Evolutionary conservation across 2,888 invertebrate species (phyloP).

Genomic region (Andrena praecox): DNA sequence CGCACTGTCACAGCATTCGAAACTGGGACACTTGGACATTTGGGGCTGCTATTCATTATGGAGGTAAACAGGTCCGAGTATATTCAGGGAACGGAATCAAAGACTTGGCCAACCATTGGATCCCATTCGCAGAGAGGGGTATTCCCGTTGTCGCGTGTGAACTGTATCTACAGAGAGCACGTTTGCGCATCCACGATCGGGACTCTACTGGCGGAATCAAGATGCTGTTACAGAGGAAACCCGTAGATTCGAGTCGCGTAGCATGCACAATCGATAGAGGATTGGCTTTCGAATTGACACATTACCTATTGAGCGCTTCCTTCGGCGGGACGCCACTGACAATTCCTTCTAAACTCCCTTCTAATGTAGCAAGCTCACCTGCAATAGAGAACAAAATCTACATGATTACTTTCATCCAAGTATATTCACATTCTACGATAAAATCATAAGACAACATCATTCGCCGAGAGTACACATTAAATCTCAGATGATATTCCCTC

Average conservation of each 20-base stretch:
- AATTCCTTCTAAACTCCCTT: not conserved
- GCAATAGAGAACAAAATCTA: constrained; percentile 39
- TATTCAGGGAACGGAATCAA: constrained; percentile 43
- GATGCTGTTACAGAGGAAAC: constrained; percentile 50
- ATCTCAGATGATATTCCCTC: too few species aligned
- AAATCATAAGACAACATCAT: too few species aligned
- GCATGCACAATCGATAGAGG: constrained; percentile 35
- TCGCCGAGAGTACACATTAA: too few species aligned
- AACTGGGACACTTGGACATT: too few species aligned
- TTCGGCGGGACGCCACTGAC: not conserved
- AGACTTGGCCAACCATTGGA: constrained; percentile 38
- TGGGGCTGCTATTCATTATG: not conserved
- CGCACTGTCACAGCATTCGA: too few species aligned
- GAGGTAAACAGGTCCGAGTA: constrained; percentile 9
- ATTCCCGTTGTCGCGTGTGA: constrained; percentile 74
- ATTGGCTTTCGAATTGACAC: constrained; percentile 15
- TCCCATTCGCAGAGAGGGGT: constrained; percentile 1
- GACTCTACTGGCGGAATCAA: constrained; percentile 51
- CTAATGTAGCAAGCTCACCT: constrained; percentile 37
- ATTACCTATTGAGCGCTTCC: constrained; percentile 20
- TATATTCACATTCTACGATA: not conserved
- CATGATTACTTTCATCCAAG: not conserved
- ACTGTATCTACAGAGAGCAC: constrained; percentile 69
- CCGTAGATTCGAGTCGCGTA: constrained; percentile 21
- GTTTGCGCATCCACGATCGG: constrained; percentile 56